These are phyloP conservation scores for Pomatostomus ruficeps DNA, from an alignment of 2,113 vertebrate species.

Conservation along the genomic window DNA sequence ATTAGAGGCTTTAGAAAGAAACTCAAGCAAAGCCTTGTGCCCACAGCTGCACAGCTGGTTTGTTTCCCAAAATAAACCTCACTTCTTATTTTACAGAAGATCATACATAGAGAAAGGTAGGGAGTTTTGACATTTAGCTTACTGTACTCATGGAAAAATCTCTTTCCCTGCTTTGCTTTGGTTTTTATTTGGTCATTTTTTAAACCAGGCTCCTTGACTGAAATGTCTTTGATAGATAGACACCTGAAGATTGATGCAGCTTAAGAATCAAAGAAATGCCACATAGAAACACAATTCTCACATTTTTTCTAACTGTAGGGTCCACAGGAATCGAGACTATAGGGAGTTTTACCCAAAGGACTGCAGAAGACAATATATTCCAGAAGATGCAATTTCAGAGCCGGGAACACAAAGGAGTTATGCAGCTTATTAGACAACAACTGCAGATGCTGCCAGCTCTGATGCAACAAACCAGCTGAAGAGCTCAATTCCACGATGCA, in stretches of 20 bases:
- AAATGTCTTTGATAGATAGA: neutral
- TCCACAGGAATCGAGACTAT: neutral
- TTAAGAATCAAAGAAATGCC: neutral
- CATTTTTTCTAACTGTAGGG: neutral
- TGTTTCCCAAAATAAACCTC: slow-evolving; percentile 17
- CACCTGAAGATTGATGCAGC: neutral
- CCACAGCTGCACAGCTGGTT: neutral
- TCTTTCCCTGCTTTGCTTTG: neutral
- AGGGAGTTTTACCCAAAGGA: neutral
- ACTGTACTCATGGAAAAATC: neutral
- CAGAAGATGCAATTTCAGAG: neutral
- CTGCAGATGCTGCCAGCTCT: neutral
- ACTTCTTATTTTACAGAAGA: neutral
- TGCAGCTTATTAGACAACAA: neutral
- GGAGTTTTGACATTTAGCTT: slow-evolving; percentile 1
- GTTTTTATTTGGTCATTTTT: neutral
- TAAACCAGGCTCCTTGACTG: neutral
- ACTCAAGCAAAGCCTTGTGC: neutral
- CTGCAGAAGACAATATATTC: neutral
- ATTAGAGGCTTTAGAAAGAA: neutral
- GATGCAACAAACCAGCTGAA: neutral
- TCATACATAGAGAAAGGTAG: neutral
- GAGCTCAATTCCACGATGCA: neutral
- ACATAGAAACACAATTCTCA: neutral
- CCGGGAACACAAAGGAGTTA: rapidly evolving